Evolutionary conservation across 2,797 vertebrate species (phyloP).

Genomic region (Garrulus glandarius): DNA sequence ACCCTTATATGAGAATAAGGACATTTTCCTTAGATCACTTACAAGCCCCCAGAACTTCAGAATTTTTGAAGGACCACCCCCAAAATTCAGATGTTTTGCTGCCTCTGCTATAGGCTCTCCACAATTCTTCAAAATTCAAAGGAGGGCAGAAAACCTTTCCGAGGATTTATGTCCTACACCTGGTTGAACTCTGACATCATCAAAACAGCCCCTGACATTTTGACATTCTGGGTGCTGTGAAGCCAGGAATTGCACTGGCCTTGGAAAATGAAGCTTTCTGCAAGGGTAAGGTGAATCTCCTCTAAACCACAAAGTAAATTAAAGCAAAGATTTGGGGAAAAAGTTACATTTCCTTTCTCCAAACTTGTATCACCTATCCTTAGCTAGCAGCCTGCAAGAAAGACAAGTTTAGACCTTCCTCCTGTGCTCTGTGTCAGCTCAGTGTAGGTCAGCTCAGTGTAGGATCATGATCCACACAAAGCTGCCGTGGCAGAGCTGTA

Average conservation of each 20-base stretch:
- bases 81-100: background rate
- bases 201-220: background rate
- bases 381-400: background rate
- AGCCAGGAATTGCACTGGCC: background rate
- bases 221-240: background rate
- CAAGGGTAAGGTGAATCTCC: background rate
- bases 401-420: background rate
- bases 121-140: background rate
- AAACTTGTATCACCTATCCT: background rate
- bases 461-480: background rate
- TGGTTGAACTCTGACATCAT: background rate
- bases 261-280: background rate
- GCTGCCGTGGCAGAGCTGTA: background rate
- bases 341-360: background rate
- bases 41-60: fast-evolving
- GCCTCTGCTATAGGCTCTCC: background rate
- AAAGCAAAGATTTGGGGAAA: background rate
- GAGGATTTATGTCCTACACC: background rate
- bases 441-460: background rate
- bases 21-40: background rate
- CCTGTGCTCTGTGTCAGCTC: background rate
- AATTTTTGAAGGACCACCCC: background rate
- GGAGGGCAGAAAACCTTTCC: background rate
- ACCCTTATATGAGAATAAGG: background rate
- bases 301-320: background rate